Conservation (phyloP, 2,797 vertebrate species). For the Galagoides demidoff region DNA sequence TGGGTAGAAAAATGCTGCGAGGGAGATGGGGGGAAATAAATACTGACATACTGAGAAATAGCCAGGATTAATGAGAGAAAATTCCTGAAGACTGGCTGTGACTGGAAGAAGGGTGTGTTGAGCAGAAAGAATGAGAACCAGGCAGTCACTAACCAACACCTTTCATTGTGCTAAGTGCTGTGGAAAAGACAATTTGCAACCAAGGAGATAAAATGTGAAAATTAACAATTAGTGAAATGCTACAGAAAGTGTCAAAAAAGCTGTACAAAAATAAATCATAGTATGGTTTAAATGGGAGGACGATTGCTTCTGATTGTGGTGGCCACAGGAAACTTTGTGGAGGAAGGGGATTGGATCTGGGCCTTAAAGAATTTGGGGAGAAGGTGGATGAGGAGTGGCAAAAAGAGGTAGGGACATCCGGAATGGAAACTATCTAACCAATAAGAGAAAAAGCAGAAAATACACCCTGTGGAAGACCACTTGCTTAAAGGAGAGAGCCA, state of each 20-base stretch:
- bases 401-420: not conserved
- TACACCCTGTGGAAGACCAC: not conserved
- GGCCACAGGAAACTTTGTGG: not conserved
- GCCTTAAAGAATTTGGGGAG: not conserved
- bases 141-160: not conserved
- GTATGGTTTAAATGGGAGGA: not conserved
- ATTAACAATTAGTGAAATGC: slow-evolving; percentile 63
- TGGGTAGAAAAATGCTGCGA: not conserved
- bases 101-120: not conserved
- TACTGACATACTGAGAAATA: not conserved
- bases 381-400: accelerated
- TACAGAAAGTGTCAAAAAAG: slow-evolving; percentile 54
- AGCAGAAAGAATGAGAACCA: not conserved
- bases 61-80: not conserved
- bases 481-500: not conserved
- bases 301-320: not conserved
- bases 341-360: not conserved
- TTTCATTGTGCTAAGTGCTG: not conserved
- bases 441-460: not conserved
- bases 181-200: slow-evolving; percentile 39
- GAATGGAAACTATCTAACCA: not conserved
- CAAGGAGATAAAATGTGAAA: slow-evolving; percentile 56
- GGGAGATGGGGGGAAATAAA: not conserved
- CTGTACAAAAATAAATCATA: slow-evolving; percentile 25
- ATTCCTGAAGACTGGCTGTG: not conserved